Base-by-base conservation (phyloP, 2,113 vertebrate genomes). In the Syngnathus scovelli region DNA sequence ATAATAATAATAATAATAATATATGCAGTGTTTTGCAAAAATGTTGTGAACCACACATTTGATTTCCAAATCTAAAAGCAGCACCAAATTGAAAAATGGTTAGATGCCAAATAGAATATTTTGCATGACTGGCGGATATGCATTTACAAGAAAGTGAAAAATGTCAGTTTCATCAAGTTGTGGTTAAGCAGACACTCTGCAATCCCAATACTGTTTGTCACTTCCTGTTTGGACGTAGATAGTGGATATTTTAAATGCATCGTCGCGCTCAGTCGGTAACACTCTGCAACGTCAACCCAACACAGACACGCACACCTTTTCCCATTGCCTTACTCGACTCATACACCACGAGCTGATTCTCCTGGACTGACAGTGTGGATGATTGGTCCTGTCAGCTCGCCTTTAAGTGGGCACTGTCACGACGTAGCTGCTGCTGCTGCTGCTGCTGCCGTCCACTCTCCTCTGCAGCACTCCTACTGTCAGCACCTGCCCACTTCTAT, bases 341-440 rank as follows among this genome's bases (percentile, higher is more conserved):
- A 44, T 44, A 46, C 77, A 44, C 64, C 75, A 77, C 65, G 63
- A 36, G 65, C 70, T 78, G 78, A 76, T 72, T 83, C 48, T 10
- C 56, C 7, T 39, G 74, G 78, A 82, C 76, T 89, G 86, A 84
- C 83, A 83, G 66, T 55, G 73, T 73, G 72, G 71, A 82, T 83
- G 85, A 88, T 86, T 81, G 41, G 69, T 78, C 68, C 68, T 86
- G 86, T 87, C 87, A 88, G 80, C 70, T 68, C 44, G 73, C 77
- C 76, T 83, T 62, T 84, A 83, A 87, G 85, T 88, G 85, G 84
- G 64, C 72, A 70, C 76, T 72, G 78, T 78, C 83, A 82, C 74
- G 78, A 68, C 61, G 68, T 41, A 62, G 67, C 78, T 77, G 60
- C 68, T 64, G 78, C 71, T 64, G 60, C 68, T 64, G 78, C 71